Evolutionary conservation across 2,888 invertebrate genomes (phyloP), one percentile per base, ranked within the genome.

Genomic region (Trimorus sp.): DNA sequence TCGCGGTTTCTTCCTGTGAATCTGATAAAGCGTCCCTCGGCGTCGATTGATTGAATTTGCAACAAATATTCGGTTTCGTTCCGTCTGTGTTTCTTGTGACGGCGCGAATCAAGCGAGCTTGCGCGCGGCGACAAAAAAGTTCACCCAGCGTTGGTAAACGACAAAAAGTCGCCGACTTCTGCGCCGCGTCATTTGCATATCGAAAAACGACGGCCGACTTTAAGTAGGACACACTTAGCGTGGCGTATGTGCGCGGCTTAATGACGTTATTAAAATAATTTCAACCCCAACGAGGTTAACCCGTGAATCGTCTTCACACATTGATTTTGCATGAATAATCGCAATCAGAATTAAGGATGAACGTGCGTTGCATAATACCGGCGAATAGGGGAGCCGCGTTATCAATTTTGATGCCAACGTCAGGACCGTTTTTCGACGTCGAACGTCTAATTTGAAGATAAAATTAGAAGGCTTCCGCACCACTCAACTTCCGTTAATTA

Each of bases 231-330:
- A 56, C 51, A 54, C 15, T 65, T 54, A 6, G 7, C 66, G 37
- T n/a, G 48, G 14, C 59, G 40, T 71, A 54, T 74, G 69, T 62
- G 42, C 45, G 36, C 48, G 26, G 51, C 51, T 58, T 75, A 80
- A 80, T 66, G 80, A 76, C 75, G 66, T 68, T 80, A 71, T 75
- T 76, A 80, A 80, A 75, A 75, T 80, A 75, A 80, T 76, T 75
- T 71, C 14, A 59, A 60, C 37, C 38, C 36, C 40, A n/a, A 45
- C 60, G 26, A 38, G 36, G 51, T 42, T 62, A 79, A 73, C 63
- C 42, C 11, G 60, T 36, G 79, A 65, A 54, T 65, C 68, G 56
- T 73, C 73, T 68, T 65, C 73, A 65, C 60, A 59, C 71, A 69
- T 77, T 65, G 70, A 58, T 77, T 77, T 77, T 68, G 75, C 68